Base-by-base conservation (phyloP, 2,888 invertebrate genomes). In the Pristionchus arcanus region DNA sequence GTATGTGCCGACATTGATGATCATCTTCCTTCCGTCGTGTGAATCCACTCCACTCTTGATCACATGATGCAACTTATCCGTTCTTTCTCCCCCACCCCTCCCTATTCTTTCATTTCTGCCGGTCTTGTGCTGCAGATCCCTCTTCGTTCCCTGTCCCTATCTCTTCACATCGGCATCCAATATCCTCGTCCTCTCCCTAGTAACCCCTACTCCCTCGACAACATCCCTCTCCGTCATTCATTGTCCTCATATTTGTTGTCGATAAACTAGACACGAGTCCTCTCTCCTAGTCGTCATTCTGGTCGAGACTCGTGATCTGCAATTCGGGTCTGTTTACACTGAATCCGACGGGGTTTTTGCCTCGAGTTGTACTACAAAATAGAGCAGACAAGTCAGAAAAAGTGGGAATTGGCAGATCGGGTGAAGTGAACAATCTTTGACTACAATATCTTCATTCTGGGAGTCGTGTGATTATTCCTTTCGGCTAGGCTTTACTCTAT, bases 191-290 rank as follows among this genome's bases (percentile, higher is more conserved):
- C 11, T n/a, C 7, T n/a, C 21, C 74, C 21, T 37, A 34, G 21
- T 37, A 37, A 63, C 63, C 9, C 63, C 63, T 25, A 25, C n/a
- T 25, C n/a, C 63, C 25, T 63, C n/a, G 63, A 55, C 63, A 63
- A 63, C 63, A 63, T 63, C 63, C 63, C n/a, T 21, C 15, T 4
- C 21, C 63, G 63, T 66, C 16, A 28, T 68, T 31, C 31, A 68
- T 68, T 68, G 68, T 68, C 15, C 31, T 16, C 68, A 2, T 37
- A 25, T 15, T 21, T 74, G 34, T 37, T 37, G 37, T 74, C 21
- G 74, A 74, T 74, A 42, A 74, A 74, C 74, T 74, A 74, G 74
- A 71, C 16, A 71, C 31, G 34, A 31, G 28, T 16, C 31, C 31
- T 71, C 71, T 71, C 74, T 42, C 31, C 15, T 25, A 13, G 16